Evolutionary conservation across 2,797 vertebrate genomes (phyloP), one percentile per base, ranked within the genome.

Genomic region (Poecile montanus): DNA sequence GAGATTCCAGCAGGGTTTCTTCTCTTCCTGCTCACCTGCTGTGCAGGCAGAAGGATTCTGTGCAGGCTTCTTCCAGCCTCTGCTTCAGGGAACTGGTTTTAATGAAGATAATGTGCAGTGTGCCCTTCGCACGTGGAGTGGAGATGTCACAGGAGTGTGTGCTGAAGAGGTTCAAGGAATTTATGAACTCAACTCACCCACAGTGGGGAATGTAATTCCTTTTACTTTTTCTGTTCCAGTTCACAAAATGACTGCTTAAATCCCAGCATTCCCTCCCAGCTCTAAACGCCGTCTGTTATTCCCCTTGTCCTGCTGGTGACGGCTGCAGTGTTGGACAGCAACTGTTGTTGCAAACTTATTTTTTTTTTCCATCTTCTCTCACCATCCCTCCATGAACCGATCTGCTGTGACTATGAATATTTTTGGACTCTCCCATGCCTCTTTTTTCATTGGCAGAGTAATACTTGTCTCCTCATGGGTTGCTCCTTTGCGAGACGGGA

Each of bases 391-490:
- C 50, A 38, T 6, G 10, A 86, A 20, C 66, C 58, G 36, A n/a
- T 92, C 34, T 92, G 71, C 88, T 74, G 67, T 82, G 92, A 51
- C 50, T 77, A 12, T 60, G 60, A 84, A 38, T 61, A 50, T 34
- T 92, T 93, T 95, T 84, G 88, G 92, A 67, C 82, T 91, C 67
- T 92, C 42, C 32, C 23, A 4, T 61, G 56, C 30, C 56, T 89
- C 61, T 76, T 26, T 19, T 90, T 88, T 84, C 27, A 30, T 81
- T 92, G 89, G 76, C 91, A 96, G 71, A 70, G 42, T 26, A 68
- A 36, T 48, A 40, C 47, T 60, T 84, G 25, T 21, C 73, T 89
- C 18, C 86, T 90, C 78, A 15, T 23, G 48, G 89, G 86, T 58
- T 91, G 60, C 78, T 79, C 45, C 78, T 87, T 82, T 51, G 93